phyloP scores from a whole-genome alignment of 2,113 vertebrate species.

The Mixornis gularis region DNA sequence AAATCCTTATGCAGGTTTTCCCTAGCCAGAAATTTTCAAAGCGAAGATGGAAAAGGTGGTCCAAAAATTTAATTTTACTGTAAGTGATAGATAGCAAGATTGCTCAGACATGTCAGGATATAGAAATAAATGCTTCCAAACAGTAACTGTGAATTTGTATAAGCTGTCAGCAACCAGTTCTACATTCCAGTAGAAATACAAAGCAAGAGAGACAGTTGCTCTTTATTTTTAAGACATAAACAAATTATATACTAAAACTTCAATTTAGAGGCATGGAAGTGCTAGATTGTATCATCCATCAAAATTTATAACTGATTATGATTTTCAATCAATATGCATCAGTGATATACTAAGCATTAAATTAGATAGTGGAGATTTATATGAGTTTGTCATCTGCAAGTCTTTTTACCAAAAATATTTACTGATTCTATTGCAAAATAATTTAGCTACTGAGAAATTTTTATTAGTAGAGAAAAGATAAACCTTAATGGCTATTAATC shows the following conservation, averaged over 20 bases:
- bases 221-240: background rate
- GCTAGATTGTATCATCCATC: background rate
- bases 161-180: background rate
- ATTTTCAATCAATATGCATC: background rate
- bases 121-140: background rate
- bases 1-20: background rate
- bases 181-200: background rate
- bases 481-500: background rate
- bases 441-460: background rate
- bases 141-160: background rate
- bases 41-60: background rate
- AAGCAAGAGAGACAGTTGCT: background rate
- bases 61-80: background rate
- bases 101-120: background rate
- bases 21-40: background rate
- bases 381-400: background rate
- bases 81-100: background rate
- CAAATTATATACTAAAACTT: background rate
- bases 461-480: background rate
- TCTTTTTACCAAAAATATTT: background rate
- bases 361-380: background rate
- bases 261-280: background rate
- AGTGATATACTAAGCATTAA: background rate
- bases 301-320: background rate
- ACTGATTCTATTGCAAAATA: background rate